Conservation (phyloP, 2,113 vertebrate species). For the Lophotis ruficrista region DNA sequence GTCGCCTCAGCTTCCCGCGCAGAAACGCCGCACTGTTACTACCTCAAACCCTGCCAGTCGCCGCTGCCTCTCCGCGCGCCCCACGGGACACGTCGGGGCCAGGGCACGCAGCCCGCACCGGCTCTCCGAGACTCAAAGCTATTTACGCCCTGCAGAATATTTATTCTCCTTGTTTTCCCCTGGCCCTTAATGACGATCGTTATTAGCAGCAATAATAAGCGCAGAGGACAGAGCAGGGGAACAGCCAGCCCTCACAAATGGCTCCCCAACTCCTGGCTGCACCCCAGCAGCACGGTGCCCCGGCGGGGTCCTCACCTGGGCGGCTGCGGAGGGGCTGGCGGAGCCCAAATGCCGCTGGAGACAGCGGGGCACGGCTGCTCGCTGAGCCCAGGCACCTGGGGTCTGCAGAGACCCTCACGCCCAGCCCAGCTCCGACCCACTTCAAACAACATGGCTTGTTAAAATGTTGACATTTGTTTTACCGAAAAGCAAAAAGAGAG, state of each 20-base stretch:
- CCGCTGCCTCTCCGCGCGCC: not conserved
- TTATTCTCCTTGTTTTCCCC: constrained; percentile 22
- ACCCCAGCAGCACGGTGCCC: not conserved
- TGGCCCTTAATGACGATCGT: fast-evolving
- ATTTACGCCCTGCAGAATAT: not conserved
- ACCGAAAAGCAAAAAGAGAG: constrained; percentile 24
- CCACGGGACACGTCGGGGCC: not conserved
- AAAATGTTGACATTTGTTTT: constrained; percentile 61
- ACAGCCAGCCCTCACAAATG: not conserved
- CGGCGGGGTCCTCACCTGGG: not conserved
- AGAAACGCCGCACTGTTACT: not conserved
- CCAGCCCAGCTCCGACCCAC: not conserved
- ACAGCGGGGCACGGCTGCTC: not conserved
- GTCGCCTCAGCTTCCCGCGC: not conserved
- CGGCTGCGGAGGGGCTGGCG: fast-evolving
- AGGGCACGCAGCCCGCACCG: not conserved
- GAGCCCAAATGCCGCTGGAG: not conserved
- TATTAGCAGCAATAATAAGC: not conserved
- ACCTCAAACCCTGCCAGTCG: constrained; percentile 4
- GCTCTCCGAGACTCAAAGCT: not conserved
- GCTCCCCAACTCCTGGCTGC: not conserved
- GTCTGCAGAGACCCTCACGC: not conserved
- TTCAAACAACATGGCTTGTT: constrained; percentile 30
- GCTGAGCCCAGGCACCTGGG: not conserved
- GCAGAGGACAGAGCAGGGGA: not conserved